Percentiles rank a stretch among this genome's conserved stretches.
Conservation (phyloP, 2,797 vertebrate genomes). For the Phoeniculus purpureus region DNA sequence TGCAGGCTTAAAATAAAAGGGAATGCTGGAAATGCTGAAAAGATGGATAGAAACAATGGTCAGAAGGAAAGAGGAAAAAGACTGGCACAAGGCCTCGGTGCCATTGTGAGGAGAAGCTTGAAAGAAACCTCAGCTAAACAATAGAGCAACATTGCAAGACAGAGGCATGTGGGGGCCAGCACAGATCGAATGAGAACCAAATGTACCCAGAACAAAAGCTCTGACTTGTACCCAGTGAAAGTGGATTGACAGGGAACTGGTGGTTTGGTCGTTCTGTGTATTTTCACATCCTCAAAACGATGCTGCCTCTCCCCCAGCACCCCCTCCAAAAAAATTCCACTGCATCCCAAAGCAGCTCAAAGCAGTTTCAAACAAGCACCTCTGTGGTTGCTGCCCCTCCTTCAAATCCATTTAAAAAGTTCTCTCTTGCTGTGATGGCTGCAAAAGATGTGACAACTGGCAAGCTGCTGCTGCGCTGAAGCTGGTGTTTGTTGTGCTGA, state of each 20-base stretch:
- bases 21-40: neutral
- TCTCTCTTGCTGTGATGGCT: slow-evolving; percentile 26
- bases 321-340: neutral
- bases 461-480: slow-evolving; percentile 39
- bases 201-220: slow-evolving; percentile 37
- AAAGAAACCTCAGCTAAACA: slow-evolving; percentile 26
- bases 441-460: slow-evolving; percentile 37
- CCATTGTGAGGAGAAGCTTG: neutral
- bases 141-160: neutral
- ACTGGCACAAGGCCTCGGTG: neutral
- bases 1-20: neutral
- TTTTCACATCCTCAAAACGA: neutral
- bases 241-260: neutral
- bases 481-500: neutral
- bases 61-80: neutral
- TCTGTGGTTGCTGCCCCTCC: neutral
- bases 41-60: neutral
- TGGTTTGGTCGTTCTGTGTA: neutral
- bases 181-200: slow-evolving; percentile 55
- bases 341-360: neutral
- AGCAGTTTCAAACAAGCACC: slow-evolving; percentile 43
- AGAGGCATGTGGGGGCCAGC: neutral
- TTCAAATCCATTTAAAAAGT: slow-evolving; percentile 34
- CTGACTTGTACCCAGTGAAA: neutral
- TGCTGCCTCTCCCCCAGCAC: neutral